Evolutionary conservation across 2,797 vertebrate genomes (phyloP).

Genomic region (Falco peregrinus): DNA sequence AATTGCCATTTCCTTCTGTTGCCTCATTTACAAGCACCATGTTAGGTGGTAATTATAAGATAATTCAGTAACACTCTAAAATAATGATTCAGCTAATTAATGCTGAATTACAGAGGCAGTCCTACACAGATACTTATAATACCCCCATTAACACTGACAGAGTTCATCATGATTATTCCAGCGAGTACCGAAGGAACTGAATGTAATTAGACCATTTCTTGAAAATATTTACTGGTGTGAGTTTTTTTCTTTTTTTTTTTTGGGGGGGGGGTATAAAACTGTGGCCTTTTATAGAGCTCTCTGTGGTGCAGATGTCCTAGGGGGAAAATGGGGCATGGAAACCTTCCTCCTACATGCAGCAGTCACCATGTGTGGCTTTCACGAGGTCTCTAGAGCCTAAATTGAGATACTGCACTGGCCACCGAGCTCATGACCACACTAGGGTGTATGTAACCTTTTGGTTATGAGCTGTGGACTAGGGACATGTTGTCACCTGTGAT

Average conservation of each 20-base stretch:
- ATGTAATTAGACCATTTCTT: slow-evolving; percentile 47
- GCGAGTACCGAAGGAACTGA: slow-evolving; percentile 33
- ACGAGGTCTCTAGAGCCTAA: not conserved
- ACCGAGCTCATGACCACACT: not conserved
- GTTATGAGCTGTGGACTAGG: not conserved
- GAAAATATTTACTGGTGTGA: not conserved
- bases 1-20: slow-evolving; percentile 66
- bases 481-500: not conserved
- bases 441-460: not conserved
- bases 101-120: slow-evolving; percentile 72
- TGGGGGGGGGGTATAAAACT: not conserved
- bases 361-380: not conserved
- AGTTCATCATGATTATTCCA: slow-evolving; percentile 66
- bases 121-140: slow-evolving; percentile 67
- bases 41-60: slow-evolving; percentile 73
- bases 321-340: not conserved
- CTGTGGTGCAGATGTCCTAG: not conserved
- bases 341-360: not conserved
- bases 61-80: slow-evolving; percentile 74
- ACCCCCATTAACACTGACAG: slow-evolving; percentile 67
- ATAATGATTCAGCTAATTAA: slow-evolving; percentile 75
- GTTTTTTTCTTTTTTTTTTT: not conserved
- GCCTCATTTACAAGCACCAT: slow-evolving; percentile 66
- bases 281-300: not conserved
- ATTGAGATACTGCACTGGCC: not conserved